phyloP scores from a whole-genome alignment of 64 coral and sea anemone species.

The Dendrophyllia cribrosa region DNA sequence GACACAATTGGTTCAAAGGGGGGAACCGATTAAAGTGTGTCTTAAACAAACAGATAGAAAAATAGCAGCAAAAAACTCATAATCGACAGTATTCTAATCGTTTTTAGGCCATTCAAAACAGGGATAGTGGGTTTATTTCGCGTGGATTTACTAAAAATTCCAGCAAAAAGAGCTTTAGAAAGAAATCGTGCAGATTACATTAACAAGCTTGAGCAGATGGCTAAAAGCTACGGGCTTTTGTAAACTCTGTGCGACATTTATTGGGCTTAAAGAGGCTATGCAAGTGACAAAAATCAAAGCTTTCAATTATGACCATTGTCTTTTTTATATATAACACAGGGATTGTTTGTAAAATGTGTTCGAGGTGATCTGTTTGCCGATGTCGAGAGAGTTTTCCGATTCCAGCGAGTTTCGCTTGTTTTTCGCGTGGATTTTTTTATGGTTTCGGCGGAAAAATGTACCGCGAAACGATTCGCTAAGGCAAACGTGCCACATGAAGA shows the following conservation, averaged over 20 bases:
- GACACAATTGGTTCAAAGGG: constrained; percentile 93
- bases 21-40: constrained; percentile 68
- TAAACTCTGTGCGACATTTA: constrained; percentile 75
- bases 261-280: constrained; percentile 87
- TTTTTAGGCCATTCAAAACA: not conserved
- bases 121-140: not conserved
- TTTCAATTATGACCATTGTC: constrained; percentile 88
- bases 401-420: not conserved
- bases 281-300: constrained; percentile 86
- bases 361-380: constrained; percentile 36
- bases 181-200: constrained; percentile 19
- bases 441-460: constrained; percentile 8
- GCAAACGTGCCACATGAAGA: not conserved
- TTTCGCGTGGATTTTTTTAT: not conserved
- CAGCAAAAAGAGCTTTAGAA: not conserved
- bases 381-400: constrained; percentile 17
- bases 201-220: constrained; percentile 41
- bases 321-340: constrained; percentile 80
- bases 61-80: constrained; percentile 42
- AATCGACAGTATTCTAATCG: constrained; percentile 24
- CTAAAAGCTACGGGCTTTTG: constrained; percentile 62
- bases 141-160: not conserved
- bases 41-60: constrained; percentile 65
- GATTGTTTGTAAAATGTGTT: constrained; percentile 69
- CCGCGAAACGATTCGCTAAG: not conserved